Conservation (phyloP, 2,888 invertebrate species). For the Cacoxenus indagator region DNA sequence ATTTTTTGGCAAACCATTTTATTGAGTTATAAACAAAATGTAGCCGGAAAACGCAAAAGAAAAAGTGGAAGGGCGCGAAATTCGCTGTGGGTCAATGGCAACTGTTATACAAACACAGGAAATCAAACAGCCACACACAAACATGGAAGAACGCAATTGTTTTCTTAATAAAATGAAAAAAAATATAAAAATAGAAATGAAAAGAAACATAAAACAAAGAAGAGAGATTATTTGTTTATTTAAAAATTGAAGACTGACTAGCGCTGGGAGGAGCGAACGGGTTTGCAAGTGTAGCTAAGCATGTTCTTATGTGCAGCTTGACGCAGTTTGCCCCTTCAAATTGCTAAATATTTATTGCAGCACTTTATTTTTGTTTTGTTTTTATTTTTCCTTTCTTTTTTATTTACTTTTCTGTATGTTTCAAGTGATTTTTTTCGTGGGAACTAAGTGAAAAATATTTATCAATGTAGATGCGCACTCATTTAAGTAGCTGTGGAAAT, state of each 20-base stretch:
- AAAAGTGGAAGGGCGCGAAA: not conserved
- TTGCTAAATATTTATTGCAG: conserved; percentile 7
- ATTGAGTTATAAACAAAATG: conserved; percentile 17
- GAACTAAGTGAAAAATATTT: not conserved
- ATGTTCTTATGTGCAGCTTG: conserved; percentile 1
- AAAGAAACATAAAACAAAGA: not conserved
- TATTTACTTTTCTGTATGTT: not conserved
- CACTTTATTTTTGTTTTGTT: not conserved
- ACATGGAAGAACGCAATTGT: not conserved
- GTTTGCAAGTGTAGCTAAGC: not conserved
- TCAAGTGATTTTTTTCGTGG: conserved; percentile 6
- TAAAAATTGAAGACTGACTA: not conserved
- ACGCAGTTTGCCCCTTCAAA: not conserved
- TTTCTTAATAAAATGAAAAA: conserved; percentile 1
- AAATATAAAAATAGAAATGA: not conserved
- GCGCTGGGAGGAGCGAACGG: not conserved
- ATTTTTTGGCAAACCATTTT: not conserved
- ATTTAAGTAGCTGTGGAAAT: not conserved
- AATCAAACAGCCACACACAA: not conserved
- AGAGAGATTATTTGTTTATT: conserved; percentile 6
- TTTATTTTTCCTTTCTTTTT: not conserved
- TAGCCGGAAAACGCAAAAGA: not conserved
- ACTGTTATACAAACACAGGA: not conserved
- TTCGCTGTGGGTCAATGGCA: conserved; percentile 2
- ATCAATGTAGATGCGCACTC: conserved; percentile 5